These are phyloP conservation scores for Tauraco hartlaubi DNA, from an alignment of 2,797 vertebrate genomes.

Conservation along the genomic window DNA sequence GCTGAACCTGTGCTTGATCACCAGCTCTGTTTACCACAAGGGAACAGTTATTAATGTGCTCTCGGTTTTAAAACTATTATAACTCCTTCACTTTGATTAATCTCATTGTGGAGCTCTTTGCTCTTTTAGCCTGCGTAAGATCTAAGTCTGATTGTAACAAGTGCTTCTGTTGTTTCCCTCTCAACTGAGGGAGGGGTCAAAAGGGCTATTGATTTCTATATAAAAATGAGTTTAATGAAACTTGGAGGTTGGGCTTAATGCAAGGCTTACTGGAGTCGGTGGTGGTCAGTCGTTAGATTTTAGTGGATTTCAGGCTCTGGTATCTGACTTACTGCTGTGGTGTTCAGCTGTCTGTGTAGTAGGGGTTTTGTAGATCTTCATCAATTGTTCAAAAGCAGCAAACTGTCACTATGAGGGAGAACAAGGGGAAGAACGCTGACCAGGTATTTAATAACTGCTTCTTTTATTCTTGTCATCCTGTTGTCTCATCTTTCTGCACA, in stretches of 20 bases:
- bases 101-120: constrained; percentile 28
- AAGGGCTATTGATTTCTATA: constrained; percentile 42
- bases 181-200: not conserved
- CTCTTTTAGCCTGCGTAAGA: not conserved
- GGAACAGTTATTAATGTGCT: constrained; percentile 49
- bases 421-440: not conserved
- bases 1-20: constrained; percentile 5
- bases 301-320: not conserved
- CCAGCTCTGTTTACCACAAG: constrained; percentile 41
- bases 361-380: not conserved
- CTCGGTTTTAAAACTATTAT: constrained; percentile 40
- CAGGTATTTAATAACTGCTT: not conserved
- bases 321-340: not conserved
- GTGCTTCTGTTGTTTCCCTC: not conserved
- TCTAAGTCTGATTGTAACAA: constrained; percentile 5
- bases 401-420: not conserved
- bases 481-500: not conserved
- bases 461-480: not conserved
- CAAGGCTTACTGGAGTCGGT: not conserved
- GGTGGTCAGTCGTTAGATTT: not conserved
- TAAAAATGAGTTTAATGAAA: constrained; percentile 59
- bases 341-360: not conserved
- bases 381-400: not conserved
- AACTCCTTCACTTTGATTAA: constrained; percentile 67
- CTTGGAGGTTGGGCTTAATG: constrained; percentile 19